Percentiles rank a stretch among this genome's conserved stretches.
Conservation (phyloP, 2,113 vertebrate species). For the Misgurnus mizolepis region DNA sequence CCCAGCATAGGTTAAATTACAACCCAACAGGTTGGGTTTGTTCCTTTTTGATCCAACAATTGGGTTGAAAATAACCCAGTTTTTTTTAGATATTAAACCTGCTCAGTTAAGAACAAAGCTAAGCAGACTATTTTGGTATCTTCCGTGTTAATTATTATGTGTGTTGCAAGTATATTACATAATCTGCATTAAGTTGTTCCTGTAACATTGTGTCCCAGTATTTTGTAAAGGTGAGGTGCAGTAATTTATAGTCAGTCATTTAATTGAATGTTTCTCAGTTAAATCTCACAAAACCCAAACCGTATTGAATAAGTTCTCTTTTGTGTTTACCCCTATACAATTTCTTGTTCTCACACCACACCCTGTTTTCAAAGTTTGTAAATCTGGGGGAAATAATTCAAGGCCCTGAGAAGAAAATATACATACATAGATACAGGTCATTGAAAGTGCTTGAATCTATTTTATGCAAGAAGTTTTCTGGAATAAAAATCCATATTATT, state of each 20-base stretch:
- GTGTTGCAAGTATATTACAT: background rate
- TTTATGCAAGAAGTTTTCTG: no score
- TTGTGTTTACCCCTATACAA: background rate
- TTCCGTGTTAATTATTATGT: background rate
- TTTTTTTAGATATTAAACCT: no score
- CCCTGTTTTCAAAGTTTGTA: background rate
- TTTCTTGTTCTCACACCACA: slow-evolving; percentile 26
- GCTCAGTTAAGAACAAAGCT: no score
- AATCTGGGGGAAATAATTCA: no score
- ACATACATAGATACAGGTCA: no score
- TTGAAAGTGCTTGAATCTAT: no score
- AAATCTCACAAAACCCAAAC: slow-evolving; percentile 15
- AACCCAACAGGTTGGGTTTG: no score
- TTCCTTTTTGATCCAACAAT: no score
- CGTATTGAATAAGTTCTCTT: slow-evolving; percentile 17
- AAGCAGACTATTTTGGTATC: background rate
- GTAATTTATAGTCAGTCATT: background rate
- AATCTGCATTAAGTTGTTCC: background rate
- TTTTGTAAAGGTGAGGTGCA: background rate
- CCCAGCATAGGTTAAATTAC: no score
- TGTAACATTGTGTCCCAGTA: background rate
- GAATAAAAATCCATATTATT: no score
- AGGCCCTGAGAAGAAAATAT: no score
- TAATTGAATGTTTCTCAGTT: slow-evolving; percentile 1
- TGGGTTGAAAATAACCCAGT: no score